Conservation (phyloP, 2,888 invertebrate genomes). For the Plutella xylostella region DNA sequence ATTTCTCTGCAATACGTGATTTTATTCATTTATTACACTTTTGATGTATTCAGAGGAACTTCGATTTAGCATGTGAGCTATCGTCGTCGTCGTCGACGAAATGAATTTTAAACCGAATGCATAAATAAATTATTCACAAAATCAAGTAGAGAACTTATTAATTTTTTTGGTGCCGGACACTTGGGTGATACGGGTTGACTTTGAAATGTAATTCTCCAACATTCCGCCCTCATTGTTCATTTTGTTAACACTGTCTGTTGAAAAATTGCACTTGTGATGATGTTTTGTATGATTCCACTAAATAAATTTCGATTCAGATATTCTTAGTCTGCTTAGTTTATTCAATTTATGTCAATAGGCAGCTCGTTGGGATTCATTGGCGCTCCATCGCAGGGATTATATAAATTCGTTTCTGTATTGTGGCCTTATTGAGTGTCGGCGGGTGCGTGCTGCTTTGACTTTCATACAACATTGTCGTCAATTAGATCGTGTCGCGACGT, state of each 20-base stretch:
- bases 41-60: no score
- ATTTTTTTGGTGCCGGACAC: conserved; percentile 29
- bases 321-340: conserved; percentile 27
- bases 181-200: conserved; percentile 48
- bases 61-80: no score
- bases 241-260: conserved; percentile 37
- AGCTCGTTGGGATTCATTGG: conserved; percentile 39
- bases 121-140: conserved; percentile 20
- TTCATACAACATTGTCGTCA: conserved; percentile 31
- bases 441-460: conserved; percentile 25
- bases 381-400: conserved; percentile 40
- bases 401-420: conserved; percentile 37
- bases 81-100: conserved; percentile 15
- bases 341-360: conserved; percentile 44
- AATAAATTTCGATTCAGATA: no score
- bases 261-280: conserved; percentile 16
- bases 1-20: no score
- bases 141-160: conserved; percentile 12
- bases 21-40: no score
- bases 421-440: conserved; percentile 11
- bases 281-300: no score
- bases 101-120: conserved; percentile 36
- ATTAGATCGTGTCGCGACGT: conserved; percentile 25
- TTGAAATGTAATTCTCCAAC: conserved; percentile 21
- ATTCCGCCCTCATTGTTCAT: conserved; percentile 23